Percentiles rank a stretch among this genome's conserved stretches.
These are phyloP conservation scores for Mesaphorura yosii DNA, from an alignment of 1,140 invertebrate species.

Conservation along the genomic window DNA sequence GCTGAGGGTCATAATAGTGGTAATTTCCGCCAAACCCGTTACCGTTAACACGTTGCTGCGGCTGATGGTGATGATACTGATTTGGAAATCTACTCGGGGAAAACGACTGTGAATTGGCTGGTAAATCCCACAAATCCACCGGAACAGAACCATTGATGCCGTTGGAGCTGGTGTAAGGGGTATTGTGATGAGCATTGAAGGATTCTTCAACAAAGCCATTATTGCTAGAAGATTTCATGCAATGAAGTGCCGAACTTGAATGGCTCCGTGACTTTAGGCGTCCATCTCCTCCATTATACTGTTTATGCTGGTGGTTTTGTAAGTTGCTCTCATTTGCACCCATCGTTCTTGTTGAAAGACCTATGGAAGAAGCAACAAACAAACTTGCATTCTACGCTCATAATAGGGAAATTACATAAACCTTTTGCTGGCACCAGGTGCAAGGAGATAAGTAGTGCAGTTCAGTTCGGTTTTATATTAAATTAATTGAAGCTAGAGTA, in stretches of 20 bases:
- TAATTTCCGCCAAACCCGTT: too few relatives aligned
- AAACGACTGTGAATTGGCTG: constrained; percentile 3
- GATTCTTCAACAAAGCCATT: neutral
- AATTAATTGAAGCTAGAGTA: too few relatives aligned
- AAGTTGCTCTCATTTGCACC: constrained; percentile 26
- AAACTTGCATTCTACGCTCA: too few relatives aligned
- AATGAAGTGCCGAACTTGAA: constrained; percentile 29
- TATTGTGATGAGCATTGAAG: neutral
- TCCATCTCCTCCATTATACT: neutral
- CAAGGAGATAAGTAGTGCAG: too few relatives aligned
- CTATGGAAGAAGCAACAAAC: too few relatives aligned
- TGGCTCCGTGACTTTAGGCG: constrained; percentile 28
- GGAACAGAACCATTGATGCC: constrained; percentile 25
- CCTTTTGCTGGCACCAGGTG: too few relatives aligned
- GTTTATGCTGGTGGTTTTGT: neutral
- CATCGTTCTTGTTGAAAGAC: too few relatives aligned
- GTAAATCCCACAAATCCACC: constrained; percentile 28
- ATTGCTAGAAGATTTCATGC: constrained; percentile 7
- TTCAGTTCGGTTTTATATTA: too few relatives aligned
- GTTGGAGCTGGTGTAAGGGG: constrained; percentile 1
- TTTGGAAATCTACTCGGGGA: constrained; percentile 2
- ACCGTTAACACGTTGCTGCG: too few relatives aligned
- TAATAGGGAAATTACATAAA: too few relatives aligned
- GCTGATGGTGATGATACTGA: too few relatives aligned
- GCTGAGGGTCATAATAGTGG: neutral